Evolutionary conservation across 2,797 vertebrate species (phyloP).

Genomic region (Gephyroberyx darwinii): DNA sequence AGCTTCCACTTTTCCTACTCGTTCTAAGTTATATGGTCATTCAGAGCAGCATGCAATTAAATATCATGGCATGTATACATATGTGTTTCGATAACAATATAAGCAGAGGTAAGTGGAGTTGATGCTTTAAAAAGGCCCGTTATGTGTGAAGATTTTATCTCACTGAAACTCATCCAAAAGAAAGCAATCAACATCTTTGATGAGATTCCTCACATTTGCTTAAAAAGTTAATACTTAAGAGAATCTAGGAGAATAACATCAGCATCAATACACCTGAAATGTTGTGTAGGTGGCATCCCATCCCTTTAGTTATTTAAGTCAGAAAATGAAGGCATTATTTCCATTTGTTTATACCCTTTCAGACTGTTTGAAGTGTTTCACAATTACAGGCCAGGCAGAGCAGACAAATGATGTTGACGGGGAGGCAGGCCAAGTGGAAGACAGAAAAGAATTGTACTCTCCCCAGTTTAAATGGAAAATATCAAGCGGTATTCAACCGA

Average conservation of each 20-base stretch:
- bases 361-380: constrained; percentile 67
- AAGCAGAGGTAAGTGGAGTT: too few species aligned
- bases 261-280: constrained; percentile 7
- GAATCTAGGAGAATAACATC: too few species aligned
- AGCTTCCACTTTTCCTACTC: background rate
- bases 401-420: constrained; percentile 68
- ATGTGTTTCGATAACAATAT: too few species aligned
- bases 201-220: too few species aligned
- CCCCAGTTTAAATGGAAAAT: constrained; percentile 69
- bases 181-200: too few species aligned
- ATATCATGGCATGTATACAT: too few species aligned
- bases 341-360: constrained; percentile 66
- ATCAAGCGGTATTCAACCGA: constrained; percentile 68
- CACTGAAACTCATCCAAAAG: too few species aligned
- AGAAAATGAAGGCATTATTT: constrained; percentile 48
- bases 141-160: too few species aligned
- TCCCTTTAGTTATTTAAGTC: constrained; percentile 45
- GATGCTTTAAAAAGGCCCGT: too few species aligned
- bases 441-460: constrained; percentile 61
- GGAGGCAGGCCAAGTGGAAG: constrained; percentile 68
- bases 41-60: too few species aligned
- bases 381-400: constrained; percentile 70
- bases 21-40: too few species aligned
- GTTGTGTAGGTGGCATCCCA: constrained; percentile 15
- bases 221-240: too few species aligned